Evolutionary conservation across 2,113 vertebrate species (phyloP).

Genomic region (Chaetorhynchus papuensis): DNA sequence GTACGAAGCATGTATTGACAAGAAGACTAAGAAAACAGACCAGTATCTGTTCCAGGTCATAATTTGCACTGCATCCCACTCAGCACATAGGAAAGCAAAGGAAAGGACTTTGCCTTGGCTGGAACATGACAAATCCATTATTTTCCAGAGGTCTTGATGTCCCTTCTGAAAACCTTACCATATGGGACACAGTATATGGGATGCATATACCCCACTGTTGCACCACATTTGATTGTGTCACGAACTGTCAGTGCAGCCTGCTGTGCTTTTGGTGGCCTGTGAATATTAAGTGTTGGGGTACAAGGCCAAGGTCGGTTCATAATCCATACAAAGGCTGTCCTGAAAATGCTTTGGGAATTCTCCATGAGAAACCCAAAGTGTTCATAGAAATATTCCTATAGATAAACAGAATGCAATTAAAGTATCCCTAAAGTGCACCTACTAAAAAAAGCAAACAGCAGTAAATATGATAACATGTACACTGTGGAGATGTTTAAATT

Average conservation of each 20-base stretch:
- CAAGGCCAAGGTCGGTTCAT: background rate
- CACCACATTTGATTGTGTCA: background rate
- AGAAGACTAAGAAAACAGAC: background rate
- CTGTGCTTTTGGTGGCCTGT: background rate
- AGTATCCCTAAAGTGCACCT: background rate
- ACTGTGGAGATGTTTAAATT: background rate
- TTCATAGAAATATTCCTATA: background rate
- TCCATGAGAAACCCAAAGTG: background rate
- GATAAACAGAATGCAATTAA: background rate
- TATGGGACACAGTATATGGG: background rate
- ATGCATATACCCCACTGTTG: background rate
- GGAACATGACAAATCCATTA: background rate
- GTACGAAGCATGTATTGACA: background rate
- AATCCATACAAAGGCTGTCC: background rate
- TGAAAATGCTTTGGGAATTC: background rate
- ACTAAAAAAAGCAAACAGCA: background rate
- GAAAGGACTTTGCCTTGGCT: background rate
- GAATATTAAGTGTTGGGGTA: background rate
- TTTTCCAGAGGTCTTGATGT: background rate
- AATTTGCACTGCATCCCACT: background rate
- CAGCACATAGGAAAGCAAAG: background rate
- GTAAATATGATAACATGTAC: background rate
- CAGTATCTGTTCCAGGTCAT: background rate
- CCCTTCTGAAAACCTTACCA: background rate
- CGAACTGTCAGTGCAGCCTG: fast-evolving